Percentiles rank a stretch among this genome's conserved stretches.
Conservation (phyloP, 1,140 invertebrate species). For the Helicoverpa armigera region DNA sequence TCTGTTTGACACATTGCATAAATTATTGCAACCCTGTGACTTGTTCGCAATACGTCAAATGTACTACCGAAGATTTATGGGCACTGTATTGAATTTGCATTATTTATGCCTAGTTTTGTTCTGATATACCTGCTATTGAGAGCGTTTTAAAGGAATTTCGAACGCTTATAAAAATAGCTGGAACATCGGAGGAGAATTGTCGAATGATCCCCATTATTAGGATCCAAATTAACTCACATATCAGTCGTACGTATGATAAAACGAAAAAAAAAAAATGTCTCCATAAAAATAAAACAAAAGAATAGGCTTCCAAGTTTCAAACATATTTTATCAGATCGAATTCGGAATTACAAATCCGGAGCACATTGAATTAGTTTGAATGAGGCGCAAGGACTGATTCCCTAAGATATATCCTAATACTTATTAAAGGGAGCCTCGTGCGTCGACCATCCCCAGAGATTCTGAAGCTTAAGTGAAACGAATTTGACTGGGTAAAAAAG, state of each 20-base stretch:
- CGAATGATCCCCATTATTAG: no score
- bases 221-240: no score
- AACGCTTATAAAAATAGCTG: no score
- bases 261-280: no score
- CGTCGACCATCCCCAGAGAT: constrained; percentile 51
- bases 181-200: no score
- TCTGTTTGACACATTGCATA: constrained; percentile 28
- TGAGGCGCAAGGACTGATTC: constrained; percentile 44
- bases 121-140: neutral
- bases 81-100: constrained; percentile 24
- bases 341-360: constrained; percentile 43
- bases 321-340: constrained; percentile 16
- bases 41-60: constrained; percentile 21
- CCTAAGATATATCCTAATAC: constrained; percentile 54
- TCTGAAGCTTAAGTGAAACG: constrained; percentile 62
- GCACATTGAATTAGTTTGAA: constrained; percentile 37
- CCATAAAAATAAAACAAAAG: no score
- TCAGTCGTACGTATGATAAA: no score
- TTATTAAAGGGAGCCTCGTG: constrained; percentile 54
- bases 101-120: neutral
- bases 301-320: neutral
- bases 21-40: constrained; percentile 28
- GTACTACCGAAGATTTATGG: constrained; percentile 16
- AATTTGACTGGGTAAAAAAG: constrained; percentile 63
- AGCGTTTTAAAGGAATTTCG: neutral